Evolutionary conservation across 2,113 vertebrate species (phyloP).

Genomic region (Falco punctatus): DNA sequence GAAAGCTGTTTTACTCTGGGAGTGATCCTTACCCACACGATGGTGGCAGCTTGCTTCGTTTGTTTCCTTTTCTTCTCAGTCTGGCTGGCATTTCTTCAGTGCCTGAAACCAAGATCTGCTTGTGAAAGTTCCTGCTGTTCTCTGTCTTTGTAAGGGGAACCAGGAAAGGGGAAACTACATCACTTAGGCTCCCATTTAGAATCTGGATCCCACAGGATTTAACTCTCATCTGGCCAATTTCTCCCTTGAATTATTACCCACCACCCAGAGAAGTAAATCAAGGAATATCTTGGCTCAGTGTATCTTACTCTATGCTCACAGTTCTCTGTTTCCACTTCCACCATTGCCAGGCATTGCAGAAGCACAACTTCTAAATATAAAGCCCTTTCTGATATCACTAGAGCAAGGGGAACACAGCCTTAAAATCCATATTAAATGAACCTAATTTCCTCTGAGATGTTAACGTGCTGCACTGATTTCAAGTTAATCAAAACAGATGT

Average conservation of each 20-base stretch:
- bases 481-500: constrained; percentile 69
- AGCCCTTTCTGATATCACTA: neutral
- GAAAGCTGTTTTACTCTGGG: neutral
- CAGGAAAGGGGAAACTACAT: neutral
- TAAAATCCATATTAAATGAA: constrained; percentile 50
- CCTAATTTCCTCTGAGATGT: constrained; percentile 64
- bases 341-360: rapidly evolving
- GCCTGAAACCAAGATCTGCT: neutral
- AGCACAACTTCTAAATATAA: neutral
- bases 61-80: neutral
- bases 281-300: neutral
- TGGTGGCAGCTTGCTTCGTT: neutral
- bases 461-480: constrained; percentile 48
- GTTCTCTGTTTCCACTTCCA: neutral
- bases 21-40: neutral
- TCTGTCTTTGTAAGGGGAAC: neutral
- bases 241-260: neutral
- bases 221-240: neutral
- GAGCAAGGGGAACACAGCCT: neutral
- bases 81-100: neutral
- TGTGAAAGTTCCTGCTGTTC: neutral
- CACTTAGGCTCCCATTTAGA: neutral
- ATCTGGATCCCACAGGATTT: neutral
- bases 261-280: neutral
- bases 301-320: neutral